A percentile compares a stretch with the other conserved stretches of the same genome.
Conservation (phyloP, 2,797 vertebrate genomes). For the Clamator glandarius region DNA sequence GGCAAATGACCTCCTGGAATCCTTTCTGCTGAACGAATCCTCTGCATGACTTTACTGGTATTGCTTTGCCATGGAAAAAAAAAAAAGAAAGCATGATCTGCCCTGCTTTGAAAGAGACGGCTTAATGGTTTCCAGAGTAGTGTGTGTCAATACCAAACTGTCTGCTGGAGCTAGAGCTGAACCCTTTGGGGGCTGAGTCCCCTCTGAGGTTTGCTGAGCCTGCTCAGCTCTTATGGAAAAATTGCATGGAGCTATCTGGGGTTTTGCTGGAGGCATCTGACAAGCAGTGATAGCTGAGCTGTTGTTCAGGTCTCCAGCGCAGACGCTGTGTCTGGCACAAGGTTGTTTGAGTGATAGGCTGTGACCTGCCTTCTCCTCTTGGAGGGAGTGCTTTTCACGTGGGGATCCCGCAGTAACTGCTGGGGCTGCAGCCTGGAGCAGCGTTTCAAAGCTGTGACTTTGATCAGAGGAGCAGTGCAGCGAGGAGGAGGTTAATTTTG, state of each 20-base stretch:
- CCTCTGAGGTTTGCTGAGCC: constrained; percentile 25
- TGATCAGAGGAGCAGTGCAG: neutral
- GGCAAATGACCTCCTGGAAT: constrained; percentile 56
- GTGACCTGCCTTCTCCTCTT: constrained; percentile 38
- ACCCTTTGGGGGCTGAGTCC: neutral
- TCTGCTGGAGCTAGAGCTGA: neutral
- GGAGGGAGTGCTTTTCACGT: neutral
- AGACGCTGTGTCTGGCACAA: neutral
- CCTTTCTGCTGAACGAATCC: neutral
- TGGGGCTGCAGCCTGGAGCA: neutral
- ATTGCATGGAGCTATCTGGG: neutral
- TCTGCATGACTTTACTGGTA: neutral
- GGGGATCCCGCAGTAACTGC: neutral
- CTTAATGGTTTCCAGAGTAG: neutral
- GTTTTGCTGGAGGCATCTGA: constrained; percentile 44
- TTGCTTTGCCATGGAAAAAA: neutral
- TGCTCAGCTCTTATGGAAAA: neutral
- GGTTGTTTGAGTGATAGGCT: constrained; percentile 27
- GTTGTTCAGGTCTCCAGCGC: neutral
- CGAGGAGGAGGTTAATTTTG: neutral
- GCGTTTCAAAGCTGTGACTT: no score
- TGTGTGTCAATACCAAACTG: neutral
- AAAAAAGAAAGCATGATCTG: neutral
- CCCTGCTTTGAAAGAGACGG: neutral
- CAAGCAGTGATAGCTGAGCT: constrained; percentile 6